Evolutionary conservation across 2,888 invertebrate genomes (phyloP), one percentile per base, ranked within the genome.

Genomic region (Drosophila mimica): DNA sequence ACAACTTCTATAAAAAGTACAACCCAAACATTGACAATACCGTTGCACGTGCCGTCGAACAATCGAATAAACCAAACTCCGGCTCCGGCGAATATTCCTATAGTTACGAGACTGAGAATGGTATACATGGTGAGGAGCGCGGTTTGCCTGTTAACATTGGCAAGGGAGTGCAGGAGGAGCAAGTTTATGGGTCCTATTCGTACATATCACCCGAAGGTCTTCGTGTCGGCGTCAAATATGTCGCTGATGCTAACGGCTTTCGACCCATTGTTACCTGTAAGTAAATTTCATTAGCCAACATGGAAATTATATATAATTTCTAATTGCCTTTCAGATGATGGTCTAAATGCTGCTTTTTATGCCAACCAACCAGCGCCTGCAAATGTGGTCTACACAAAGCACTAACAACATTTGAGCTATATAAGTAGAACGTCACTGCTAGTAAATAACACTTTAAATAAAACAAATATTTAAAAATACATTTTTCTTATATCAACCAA

Each of bases 101-200:
- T 58, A 82, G 70, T 48, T 92, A 87, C 36, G 91, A 92, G 72
- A 92, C 92, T 3, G 92, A 92, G 61, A 92, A 92, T 36, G 93
- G 92, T 8, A 90, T 92, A 30, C 88, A 91, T 25, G 91, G 74
- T 0, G 91, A 92, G 67, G 92, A 93, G 67, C 84, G 75, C 34
- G 91, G 90, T 8, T 65, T 74, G 3, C 84, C 91, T 2, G 64
- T 81, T 1, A 62, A 80, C 40, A 75, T 70, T 46, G 76, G 76
- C 28, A 84, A 82, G 8, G 77, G 80, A 1, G 54, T 79, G 28
- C 89, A 91, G 56, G 79, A 84, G 60, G 81, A 85, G 30, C 84
- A 83, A 51, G 91, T 92, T 15, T 87, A 90, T 56, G 92, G 92
- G 1, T 88, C 91, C n/a, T 92, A 91, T 60, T 87, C 91, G 0